Evolutionary conservation across 2,888 invertebrate genomes (phyloP).

Genomic region (Bedellia somnulentella): DNA sequence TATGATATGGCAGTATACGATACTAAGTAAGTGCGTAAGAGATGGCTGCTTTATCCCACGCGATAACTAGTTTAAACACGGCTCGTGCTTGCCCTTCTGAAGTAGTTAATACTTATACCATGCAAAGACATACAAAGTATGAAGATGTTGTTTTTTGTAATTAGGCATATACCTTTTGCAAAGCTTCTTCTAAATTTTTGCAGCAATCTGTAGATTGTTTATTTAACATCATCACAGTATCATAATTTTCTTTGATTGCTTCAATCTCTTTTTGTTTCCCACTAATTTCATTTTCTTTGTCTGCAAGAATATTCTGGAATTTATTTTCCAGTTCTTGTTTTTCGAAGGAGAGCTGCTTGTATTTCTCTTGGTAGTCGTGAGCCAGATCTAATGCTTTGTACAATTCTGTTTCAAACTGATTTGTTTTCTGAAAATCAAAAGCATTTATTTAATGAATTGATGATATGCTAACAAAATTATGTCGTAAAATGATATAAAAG

Average conservation of each 20-base stretch:
- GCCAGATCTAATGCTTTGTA: constrained; percentile 71
- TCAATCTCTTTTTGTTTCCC: constrained; percentile 38
- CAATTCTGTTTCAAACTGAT: constrained; percentile 69
- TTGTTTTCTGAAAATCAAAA: constrained; percentile 37
- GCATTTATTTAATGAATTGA: too few relatives aligned
- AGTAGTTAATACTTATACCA: too few relatives aligned
- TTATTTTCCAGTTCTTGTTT: constrained; percentile 33
- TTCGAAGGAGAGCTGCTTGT: constrained; percentile 54
- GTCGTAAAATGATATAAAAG: too few relatives aligned
- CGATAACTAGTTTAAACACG: too few relatives aligned
- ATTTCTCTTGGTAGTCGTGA: constrained; percentile 68
- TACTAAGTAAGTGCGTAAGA: too few relatives aligned
- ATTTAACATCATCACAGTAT: constrained; percentile 52
- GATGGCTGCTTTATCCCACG: too few relatives aligned
- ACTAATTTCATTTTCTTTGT: constrained; percentile 22
- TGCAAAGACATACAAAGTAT: too few relatives aligned
- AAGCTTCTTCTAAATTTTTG: constrained; percentile 59
- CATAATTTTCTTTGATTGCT: constrained; percentile 48
- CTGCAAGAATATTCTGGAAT: constrained; percentile 25
- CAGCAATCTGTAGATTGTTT: constrained; percentile 63
- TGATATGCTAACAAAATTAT: too few relatives aligned
- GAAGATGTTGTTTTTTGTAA: too few relatives aligned
- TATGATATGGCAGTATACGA: too few relatives aligned
- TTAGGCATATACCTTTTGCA: constrained; percentile 62
- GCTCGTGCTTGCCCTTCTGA: too few relatives aligned